phyloP scores from a whole-genome alignment of 2,888 invertebrate species.

The Rugalucina vietnamica region DNA sequence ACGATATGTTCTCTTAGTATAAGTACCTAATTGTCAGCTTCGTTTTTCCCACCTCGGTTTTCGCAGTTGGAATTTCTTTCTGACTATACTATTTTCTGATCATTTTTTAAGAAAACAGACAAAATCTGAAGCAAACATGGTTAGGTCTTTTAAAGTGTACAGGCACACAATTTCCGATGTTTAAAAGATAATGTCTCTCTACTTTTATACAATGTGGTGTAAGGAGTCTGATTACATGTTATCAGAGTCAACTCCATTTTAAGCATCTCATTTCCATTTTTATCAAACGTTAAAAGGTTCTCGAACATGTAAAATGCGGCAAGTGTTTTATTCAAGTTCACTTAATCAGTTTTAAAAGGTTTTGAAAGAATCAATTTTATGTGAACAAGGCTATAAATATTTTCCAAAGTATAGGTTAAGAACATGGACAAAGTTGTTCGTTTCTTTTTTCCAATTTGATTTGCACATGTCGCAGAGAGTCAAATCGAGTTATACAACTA shows the following conservation, averaged over 20 bases:
- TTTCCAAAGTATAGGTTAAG: background rate
- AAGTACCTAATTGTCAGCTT: too few species aligned
- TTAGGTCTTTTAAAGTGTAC: background rate
- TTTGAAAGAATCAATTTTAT: background rate
- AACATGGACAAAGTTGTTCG: background rate
- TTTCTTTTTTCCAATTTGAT: too few species aligned
- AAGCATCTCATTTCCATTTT: background rate
- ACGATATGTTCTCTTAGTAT: too few species aligned
- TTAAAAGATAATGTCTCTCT: background rate
- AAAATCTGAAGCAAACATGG: background rate
- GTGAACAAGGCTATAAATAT: background rate
- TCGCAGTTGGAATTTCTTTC: background rate
- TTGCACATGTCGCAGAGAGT: too few species aligned
- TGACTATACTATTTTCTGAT: background rate
- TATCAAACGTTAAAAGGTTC: background rate
- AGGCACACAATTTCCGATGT: background rate
- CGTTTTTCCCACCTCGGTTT: too few species aligned
- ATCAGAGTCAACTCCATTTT: background rate
- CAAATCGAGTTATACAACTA: too few species aligned
- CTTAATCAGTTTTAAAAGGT: background rate
- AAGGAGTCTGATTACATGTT: background rate
- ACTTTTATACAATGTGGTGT: background rate
- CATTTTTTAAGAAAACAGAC: background rate
- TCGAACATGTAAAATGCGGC: background rate
- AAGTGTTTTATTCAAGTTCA: background rate